Conservation (phyloP, 2,888 invertebrate genomes). For the Agapostemon virescens region DNA sequence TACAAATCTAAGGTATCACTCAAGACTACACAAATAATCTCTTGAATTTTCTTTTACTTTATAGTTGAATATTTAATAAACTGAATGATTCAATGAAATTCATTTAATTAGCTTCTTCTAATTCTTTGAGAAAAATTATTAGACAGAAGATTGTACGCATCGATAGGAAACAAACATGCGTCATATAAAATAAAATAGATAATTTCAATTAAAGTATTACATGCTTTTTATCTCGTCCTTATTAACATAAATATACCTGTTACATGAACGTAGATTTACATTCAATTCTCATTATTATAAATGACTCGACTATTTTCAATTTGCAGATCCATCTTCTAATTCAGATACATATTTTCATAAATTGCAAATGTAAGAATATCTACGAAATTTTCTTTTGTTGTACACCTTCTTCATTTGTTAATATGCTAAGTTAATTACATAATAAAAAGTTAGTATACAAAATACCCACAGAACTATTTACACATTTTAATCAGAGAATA, state of each 20-base stretch:
- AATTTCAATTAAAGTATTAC: background rate
- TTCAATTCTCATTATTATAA: background rate
- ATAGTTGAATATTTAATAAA: background rate
- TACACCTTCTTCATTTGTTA: too few species aligned
- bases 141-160: background rate
- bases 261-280: background rate
- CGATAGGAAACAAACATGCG: background rate
- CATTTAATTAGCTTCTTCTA: background rate
- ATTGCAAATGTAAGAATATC: background rate
- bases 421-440: too few species aligned
- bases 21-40: background rate
- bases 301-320: background rate
- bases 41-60: background rate
- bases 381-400: background rate
- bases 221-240: background rate
- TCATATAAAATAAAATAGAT: background rate
- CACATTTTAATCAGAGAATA: too few species aligned
- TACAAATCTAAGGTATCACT: background rate
- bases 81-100: background rate
- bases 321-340: background rate
- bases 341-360: background rate
- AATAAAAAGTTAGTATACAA: too few species aligned
- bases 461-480: too few species aligned
- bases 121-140: background rate
- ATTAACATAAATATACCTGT: background rate